Evolutionary conservation across 2,888 invertebrate species (phyloP).

Genomic region (Lithophane leautieri): DNA sequence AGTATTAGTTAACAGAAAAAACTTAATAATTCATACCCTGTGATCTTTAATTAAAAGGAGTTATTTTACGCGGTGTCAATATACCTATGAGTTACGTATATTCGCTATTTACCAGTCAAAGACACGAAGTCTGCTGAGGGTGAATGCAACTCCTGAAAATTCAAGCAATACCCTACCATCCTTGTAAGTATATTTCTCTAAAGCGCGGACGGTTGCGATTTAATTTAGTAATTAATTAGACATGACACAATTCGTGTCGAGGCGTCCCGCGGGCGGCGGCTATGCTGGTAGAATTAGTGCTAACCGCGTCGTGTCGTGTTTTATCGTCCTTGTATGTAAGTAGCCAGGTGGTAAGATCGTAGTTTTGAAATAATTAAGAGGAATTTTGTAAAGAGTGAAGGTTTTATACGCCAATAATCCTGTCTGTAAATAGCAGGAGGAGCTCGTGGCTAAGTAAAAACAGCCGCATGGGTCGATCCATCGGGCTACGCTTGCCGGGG

Average conservation of each 20-base stretch:
- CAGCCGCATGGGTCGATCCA: too few relatives aligned
- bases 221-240: constrained; percentile 57
- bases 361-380: background rate
- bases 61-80: too few relatives aligned
- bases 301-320: constrained; percentile 18
- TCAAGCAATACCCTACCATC: background rate
- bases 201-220: constrained; percentile 28
- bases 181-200: constrained; percentile 25
- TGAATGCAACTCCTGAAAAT: constrained; percentile 3
- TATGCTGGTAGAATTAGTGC: constrained; percentile 19
- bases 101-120: background rate
- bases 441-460: too few relatives aligned
- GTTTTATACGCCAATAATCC: too few relatives aligned
- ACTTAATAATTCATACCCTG: too few relatives aligned
- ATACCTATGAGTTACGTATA: background rate
- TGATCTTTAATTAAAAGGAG: too few relatives aligned
- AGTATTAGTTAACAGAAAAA: too few relatives aligned
- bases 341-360: background rate
- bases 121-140: background rate
- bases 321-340: constrained; percentile 7
- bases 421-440: too few relatives aligned
- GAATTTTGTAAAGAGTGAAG: background rate
- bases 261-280: constrained; percentile 29
- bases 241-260: constrained; percentile 49
- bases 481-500: too few relatives aligned